Conservation (phyloP, 1,140 invertebrate genomes). For the Ectropis grisescens region DNA sequence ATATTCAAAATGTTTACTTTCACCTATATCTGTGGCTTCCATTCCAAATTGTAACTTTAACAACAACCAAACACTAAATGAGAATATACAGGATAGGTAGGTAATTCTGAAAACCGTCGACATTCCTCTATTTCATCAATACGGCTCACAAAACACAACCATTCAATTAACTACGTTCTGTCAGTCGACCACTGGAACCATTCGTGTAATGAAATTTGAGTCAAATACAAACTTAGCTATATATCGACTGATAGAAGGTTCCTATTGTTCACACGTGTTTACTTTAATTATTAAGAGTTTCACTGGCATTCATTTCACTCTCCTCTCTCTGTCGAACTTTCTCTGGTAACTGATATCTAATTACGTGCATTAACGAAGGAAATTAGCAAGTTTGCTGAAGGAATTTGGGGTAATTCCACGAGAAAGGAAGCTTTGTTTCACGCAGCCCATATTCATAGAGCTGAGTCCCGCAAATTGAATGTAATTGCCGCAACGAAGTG, state of each 20-base stretch:
- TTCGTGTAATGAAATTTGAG: conserved; percentile 43
- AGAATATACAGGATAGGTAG: too few relatives aligned
- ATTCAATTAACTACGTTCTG: conserved; percentile 41
- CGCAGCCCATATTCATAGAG: conserved; percentile 37
- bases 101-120: too few relatives aligned
- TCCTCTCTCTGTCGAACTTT: conserved; percentile 3
- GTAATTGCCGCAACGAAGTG: conserved; percentile 67
- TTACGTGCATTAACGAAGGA: conserved; percentile 11
- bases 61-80: too few relatives aligned
- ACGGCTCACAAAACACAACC: conserved; percentile 37
- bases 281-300: too few relatives aligned
- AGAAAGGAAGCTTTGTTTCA: conserved; percentile 50
- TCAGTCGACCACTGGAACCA: conserved; percentile 33
- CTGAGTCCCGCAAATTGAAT: conserved; percentile 52
- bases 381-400: conserved; percentile 10
- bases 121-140: conserved; percentile 23
- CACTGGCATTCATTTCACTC: neutral
- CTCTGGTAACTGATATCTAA: conserved; percentile 8
- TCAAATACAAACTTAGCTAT: conserved; percentile 12
- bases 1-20: too few relatives aligned
- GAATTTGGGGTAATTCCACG: conserved; percentile 35
- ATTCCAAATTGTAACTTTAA: too few relatives aligned
- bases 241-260: too few relatives aligned
- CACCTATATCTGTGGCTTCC: too few relatives aligned
- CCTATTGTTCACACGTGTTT: too few relatives aligned